Base-by-base conservation (phyloP, 2,888 invertebrate species). In the Eilema sororculum region DNA sequence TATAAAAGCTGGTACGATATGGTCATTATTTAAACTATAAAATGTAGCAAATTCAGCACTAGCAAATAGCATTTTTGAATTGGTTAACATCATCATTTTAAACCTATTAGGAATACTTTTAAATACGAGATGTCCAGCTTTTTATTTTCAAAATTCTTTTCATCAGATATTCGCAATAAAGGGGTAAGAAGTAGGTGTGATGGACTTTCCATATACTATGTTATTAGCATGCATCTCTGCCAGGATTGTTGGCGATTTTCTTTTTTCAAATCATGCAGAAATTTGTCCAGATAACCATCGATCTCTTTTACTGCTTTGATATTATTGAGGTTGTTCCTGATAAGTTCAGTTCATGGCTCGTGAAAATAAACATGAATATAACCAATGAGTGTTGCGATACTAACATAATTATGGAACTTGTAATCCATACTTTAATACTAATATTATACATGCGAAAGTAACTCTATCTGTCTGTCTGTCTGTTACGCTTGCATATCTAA, bases 1-100 rank as follows among this genome's bases (percentile, higher is more conserved):
- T 61, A 13, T 30, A 66, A 56, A 64, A 52, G 52, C 70, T 59
- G 71, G 68, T 72, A 71, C 65, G 68, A 57, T 76, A 76, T 68
- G 68, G 64, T 64, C 66, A 68, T 78, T 71, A 66, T 66, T 41
- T 12, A 60, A 30, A 30, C 30, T 6, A 20, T 30, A 28, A 30
- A 28, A 28, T 59, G 3, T 3, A 20, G 9, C 30, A 60, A 33
- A 33, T 20, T 60, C 28, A 6, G 33, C 60, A 60, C 20, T 60
- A 30, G 33, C 16, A n/a, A 60, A 33, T 16, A n/a, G 20, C n/a
- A 60, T 60, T 30, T 8, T 28, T n/a, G 20, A 2, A 33, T n/a
- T 58, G 24, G 25, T 20, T 4, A 58, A 10, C 20, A 60, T 20
- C 5, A 59, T 16, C 20, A 33, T 30, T 60, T n/a, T 20, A 33